Base-by-base conservation (phyloP, 2,113 vertebrate species). In the Dolichotis patagonum region DNA sequence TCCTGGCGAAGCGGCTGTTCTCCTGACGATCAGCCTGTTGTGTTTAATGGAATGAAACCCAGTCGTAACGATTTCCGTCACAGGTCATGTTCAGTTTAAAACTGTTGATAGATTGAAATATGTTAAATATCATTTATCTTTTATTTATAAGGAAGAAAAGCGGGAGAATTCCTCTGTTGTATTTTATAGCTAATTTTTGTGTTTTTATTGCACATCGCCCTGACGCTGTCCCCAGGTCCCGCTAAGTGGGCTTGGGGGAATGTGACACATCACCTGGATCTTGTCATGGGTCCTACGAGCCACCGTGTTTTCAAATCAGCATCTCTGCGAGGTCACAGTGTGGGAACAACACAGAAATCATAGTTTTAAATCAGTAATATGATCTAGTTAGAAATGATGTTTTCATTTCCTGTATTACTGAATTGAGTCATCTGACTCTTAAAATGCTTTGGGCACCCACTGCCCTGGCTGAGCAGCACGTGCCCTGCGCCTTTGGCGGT, bases 11-110 rank as follows among this genome's bases (percentile, higher is more conserved):
- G 96, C 94, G 49, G 97, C 98, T 98, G 98, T 98, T 99, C 98
- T 99, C 98, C 94, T 98, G 98, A 98, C 98, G 98, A 97, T 98
- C 98, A 98, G 98, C 98, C 98, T 96, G 98, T 99, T 99, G 98
- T 98, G 98, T 98, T 98, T 99, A 99, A 99, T 99, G 98, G 98
- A 98, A 99, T 98, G 98, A 99, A 99, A 98, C 98, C 98, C 85
- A 96, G 97, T 98, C 98, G 98, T 98, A 98, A 98, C 98, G 98
- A 98, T 98, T 99, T 98, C 97, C 98, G 98, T 98, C 98, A 98
- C 98, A 98, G 98, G 98, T 99, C 98, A 98, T 98, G 98, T 98
- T 98, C 98, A 97, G 98, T 98, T 98, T 98, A 98, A 99, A 98
- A 98, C 97, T 98, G 96, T 98, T 98, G 98, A 98, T 93, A 95